Percentiles rank a stretch among this genome's conserved stretches.
Conservation (phyloP, 2,113 vertebrate species). For the Petrocephalus zakoni region DNA sequence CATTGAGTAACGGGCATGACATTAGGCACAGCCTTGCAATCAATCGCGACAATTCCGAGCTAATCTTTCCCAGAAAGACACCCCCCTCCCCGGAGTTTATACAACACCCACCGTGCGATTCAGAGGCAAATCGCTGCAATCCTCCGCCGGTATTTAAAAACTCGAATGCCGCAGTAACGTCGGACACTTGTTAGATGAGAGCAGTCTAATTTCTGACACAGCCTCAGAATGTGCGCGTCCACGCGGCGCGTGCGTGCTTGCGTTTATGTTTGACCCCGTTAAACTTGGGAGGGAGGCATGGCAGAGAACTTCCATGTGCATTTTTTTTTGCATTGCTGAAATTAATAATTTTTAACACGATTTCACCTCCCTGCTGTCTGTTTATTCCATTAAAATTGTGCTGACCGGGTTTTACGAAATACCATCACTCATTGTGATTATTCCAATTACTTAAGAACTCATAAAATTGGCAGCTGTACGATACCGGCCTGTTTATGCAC, state of each 20-base stretch:
- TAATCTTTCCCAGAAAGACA: background rate
- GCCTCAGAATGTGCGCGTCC: background rate
- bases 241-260: background rate
- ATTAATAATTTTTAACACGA: background rate
- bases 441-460: slow-evolving; percentile 17
- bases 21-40: background rate
- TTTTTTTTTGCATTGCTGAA: background rate
- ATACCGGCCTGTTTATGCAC: background rate
- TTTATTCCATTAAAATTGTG: slow-evolving; percentile 4
- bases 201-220: background rate
- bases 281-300: background rate
- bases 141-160: background rate
- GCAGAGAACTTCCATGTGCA: background rate
- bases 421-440: background rate
- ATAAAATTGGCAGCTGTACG: slow-evolving; percentile 3
- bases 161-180: background rate
- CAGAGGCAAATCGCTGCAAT: background rate
- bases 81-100: background rate
- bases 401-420: slow-evolving; percentile 6
- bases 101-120: background rate
- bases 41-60: background rate
- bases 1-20: background rate
- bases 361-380: background rate
- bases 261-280: background rate
- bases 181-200: background rate